Evolutionary conservation across 2,113 vertebrate species (phyloP), one percentile per base, ranked within the genome.

Genomic region (Cavia porcellus): DNA sequence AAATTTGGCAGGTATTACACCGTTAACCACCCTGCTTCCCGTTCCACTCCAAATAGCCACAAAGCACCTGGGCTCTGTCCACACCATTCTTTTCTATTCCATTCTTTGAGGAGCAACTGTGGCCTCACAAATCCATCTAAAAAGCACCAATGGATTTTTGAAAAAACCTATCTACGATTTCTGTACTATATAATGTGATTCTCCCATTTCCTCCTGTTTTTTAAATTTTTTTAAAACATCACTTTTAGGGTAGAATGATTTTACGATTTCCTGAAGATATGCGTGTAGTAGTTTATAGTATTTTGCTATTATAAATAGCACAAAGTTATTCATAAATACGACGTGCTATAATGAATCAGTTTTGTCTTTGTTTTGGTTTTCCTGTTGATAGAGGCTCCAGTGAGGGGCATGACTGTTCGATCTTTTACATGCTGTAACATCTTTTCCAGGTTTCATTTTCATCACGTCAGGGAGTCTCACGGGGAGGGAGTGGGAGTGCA

Each of bases 221-320:
- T 89, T 57, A 66, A 94, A 74, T 62, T 3, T 87, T 80, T 52
- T 42, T 17, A 85, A 86, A 82, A 57, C n/a, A 79, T 59, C 38
- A 10, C 24, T 89, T 77, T 95, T 50, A 95, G 92, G 83, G 19
- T 7, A 70, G 20, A 70, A 89, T 64, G 22, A 30, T 57, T 90
- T 84, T 83, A 88, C 8, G 64, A 84, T 57, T 95, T 94, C 59
- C 28, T 77, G 87, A 84, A 90, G 74, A 75, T 87, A 45, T 32
- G 59, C 32, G 88, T 62, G 89, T 87, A 89, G 28, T 92, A 15
- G 0, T 59, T 92, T 82, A 68, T 1, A 52, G 17, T 90, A 81
- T 64, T 94, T 75, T 90, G 45, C 64, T 38, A 94, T 59, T 88
- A 85, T 86, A 90, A 91, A 55, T 38, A 94, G 83, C 38, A 86